Evolutionary conservation across 2,113 vertebrate species (phyloP).

Genomic region (Caranx ignobilis): DNA sequence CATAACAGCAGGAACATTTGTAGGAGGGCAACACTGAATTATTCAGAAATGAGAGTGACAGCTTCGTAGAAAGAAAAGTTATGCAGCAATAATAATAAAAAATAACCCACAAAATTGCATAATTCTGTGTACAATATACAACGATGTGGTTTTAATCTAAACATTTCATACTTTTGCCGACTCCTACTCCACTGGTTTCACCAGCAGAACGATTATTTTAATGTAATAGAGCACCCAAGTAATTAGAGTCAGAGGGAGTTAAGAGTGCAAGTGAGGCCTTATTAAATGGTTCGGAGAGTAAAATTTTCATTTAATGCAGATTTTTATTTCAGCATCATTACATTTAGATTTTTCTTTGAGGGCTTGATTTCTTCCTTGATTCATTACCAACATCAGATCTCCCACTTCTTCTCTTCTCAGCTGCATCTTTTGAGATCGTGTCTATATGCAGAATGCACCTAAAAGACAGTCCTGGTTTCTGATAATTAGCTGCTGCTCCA

Average conservation of each 20-base stretch:
- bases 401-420: constrained; percentile 19
- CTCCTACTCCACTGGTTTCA: neutral
- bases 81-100: neutral
- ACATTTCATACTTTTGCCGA: neutral
- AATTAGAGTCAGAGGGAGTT: neutral
- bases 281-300: constrained; percentile 26
- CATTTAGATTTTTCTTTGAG: constrained; percentile 28
- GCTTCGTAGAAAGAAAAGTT: constrained; percentile 27
- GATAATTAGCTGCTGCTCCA: constrained; percentile 64
- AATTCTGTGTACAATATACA: neutral
- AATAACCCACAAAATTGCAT: neutral
- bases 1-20: constrained; percentile 32
- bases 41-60: constrained; percentile 37
- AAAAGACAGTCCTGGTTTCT: constrained; percentile 58
- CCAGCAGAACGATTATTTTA: neutral
- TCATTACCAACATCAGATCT: constrained; percentile 9
- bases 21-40: constrained; percentile 37
- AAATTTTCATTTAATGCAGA: constrained; percentile 10
- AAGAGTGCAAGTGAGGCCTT: constrained; percentile 8
- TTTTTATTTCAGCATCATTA: constrained; percentile 21
- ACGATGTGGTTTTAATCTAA: neutral
- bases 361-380: constrained; percentile 38
- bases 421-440: constrained; percentile 39
- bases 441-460: constrained; percentile 44
- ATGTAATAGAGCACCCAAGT: neutral